phyloP scores from a whole-genome alignment of 2,113 vertebrate genomes.

The Rhadina sibilatrix region DNA sequence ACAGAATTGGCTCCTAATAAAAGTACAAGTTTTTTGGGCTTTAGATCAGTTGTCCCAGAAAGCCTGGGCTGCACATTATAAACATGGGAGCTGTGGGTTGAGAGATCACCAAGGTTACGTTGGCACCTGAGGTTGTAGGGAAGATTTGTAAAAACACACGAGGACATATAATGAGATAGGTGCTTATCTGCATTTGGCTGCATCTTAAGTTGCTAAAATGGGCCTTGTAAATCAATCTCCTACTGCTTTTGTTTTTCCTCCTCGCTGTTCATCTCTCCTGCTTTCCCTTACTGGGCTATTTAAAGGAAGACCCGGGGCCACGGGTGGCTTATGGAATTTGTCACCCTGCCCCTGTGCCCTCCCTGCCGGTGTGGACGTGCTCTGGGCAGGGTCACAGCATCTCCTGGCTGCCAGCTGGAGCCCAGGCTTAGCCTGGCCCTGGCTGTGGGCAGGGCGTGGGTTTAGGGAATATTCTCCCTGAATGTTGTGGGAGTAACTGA shows the following conservation, averaged over 20 bases:
- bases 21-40: not conserved
- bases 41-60: not conserved
- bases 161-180: conserved; percentile 31
- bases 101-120: not conserved
- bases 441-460: not conserved
- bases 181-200: conserved; percentile 33
- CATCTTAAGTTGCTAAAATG: conserved; percentile 55
- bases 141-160: conserved; percentile 6
- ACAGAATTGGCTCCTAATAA: not conserved
- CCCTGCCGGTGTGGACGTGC: not conserved
- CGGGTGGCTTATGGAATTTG: not conserved
- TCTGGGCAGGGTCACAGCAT: not conserved
- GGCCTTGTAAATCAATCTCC: conserved; percentile 37
- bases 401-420: not conserved
- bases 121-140: not conserved
- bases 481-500: not conserved
- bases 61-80: not conserved
- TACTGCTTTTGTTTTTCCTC: conserved; percentile 11
- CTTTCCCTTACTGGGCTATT: not conserved
- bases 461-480: not conserved
- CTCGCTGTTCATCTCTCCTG: not conserved
- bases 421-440: not conserved
- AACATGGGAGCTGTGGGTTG: not conserved
- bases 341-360: not conserved
- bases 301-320: not conserved